Percentiles rank a stretch among this genome's conserved stretches.
phyloP scores from a whole-genome alignment of 2,888 invertebrate genomes.

The Eupithecia exiguata region DNA sequence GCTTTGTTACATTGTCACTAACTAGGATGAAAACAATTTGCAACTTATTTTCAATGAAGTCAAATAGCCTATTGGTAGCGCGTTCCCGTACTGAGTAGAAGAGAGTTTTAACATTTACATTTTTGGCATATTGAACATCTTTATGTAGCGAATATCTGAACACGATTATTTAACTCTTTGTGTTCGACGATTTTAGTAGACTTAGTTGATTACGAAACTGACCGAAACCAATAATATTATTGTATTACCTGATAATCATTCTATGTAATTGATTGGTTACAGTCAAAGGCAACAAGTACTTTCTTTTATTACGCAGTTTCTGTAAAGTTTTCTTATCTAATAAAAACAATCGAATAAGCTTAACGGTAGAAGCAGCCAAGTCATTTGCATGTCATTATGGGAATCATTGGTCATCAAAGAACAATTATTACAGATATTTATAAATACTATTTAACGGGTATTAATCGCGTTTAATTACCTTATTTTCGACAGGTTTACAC shows the following conservation, averaged over 20 bases:
- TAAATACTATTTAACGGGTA: no score
- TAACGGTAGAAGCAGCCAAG: not conserved
- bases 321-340: slow-evolving; percentile 20
- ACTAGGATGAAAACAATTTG: no score
- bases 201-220: slow-evolving; percentile 37
- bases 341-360: slow-evolving; percentile 13
- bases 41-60: no score
- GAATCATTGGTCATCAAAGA: slow-evolving; percentile 3
- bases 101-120: no score
- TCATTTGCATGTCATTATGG: slow-evolving; percentile 10
- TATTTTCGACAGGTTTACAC: no score
- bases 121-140: not conserved
- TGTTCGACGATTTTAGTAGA: not conserved
- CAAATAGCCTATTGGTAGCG: no score
- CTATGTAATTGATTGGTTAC: slow-evolving; percentile 38
- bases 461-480: no score
- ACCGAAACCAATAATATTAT: slow-evolving; percentile 37
- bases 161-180: slow-evolving; percentile 12
- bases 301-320: slow-evolving; percentile 35
- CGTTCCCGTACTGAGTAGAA: no score
- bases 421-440: no score
- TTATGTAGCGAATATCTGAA: not conserved
- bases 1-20: no score
- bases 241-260: slow-evolving; percentile 26
- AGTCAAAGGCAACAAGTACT: slow-evolving; percentile 35